A percentile compares a stretch with the other conserved stretches of the same genome.
Conservation (phyloP, 2,888 invertebrate species). For the Metopia argyrocephala region DNA sequence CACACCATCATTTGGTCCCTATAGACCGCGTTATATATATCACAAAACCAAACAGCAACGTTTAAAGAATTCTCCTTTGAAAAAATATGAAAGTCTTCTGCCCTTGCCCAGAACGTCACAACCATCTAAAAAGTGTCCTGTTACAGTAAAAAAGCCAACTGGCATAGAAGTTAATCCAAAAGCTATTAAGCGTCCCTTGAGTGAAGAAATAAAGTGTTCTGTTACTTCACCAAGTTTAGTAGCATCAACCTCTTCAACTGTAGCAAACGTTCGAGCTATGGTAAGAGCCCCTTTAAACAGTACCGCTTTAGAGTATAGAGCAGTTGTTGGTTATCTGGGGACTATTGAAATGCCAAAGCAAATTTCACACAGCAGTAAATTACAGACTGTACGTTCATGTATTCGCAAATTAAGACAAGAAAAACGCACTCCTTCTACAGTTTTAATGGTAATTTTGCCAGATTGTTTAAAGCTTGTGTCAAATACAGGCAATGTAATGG, state of each 20-base stretch:
- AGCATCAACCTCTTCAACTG: constrained; percentile 73
- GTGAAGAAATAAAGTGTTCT: constrained; percentile 71
- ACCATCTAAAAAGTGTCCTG: constrained; percentile 50
- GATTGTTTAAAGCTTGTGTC: constrained; percentile 89
- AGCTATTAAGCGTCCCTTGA: constrained; percentile 69
- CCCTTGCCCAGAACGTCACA: constrained; percentile 40
- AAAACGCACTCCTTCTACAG: constrained; percentile 90
- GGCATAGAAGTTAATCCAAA: not conserved
- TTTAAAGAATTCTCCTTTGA: constrained; percentile 82
- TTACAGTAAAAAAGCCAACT: constrained; percentile 36
- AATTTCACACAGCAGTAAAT: constrained; percentile 85
- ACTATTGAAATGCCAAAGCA: constrained; percentile 97
- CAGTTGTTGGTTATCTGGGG: constrained; percentile 95
- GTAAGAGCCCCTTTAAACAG: constrained; percentile 74
- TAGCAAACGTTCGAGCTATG: constrained; percentile 79
- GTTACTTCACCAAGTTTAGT: constrained; percentile 65
- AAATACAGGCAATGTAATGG: constrained; percentile 87
- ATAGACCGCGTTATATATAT: constrained; percentile 77
- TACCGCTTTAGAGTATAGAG: constrained; percentile 85
- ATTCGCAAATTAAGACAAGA: constrained; percentile 93
- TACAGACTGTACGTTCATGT: constrained; percentile 90
- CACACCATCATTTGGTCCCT: constrained; percentile 46
- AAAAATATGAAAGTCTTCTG: constrained; percentile 68
- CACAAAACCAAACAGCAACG: constrained; percentile 80
- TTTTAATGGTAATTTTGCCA: constrained; percentile 90